Evolutionary conservation across 92 coral and sea anemone species (phyloP).

Genomic region (Phenganax stokvisi): DNA sequence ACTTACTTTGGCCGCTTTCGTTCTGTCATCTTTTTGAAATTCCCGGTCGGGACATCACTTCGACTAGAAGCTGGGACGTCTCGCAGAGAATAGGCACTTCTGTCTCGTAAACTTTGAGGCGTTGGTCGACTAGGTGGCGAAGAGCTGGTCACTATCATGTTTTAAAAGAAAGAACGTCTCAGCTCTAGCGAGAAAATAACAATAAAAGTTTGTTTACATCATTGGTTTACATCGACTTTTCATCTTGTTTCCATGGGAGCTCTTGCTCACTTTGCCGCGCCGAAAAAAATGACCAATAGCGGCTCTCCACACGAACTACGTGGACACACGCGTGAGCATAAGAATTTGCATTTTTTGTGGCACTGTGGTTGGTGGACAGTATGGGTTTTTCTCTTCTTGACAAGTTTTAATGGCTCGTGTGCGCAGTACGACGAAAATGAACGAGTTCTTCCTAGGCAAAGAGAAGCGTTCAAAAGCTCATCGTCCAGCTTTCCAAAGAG

Average conservation of each 20-base stretch:
- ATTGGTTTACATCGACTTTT: neutral
- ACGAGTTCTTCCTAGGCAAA: too few species aligned
- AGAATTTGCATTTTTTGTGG: too few species aligned
- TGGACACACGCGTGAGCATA: too few species aligned
- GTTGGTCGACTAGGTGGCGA: neutral
- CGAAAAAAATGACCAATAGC: too few species aligned
- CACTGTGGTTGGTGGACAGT: too few species aligned
- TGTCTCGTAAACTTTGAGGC: neutral
- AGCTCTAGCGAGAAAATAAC: neutral
- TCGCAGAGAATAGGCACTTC: neutral
- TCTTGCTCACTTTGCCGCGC: neutral
- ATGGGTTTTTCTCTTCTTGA: too few species aligned
- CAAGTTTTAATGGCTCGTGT: too few species aligned
- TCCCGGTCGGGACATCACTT: neutral
- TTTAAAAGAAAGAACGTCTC: neutral
- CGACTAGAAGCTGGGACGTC: neutral
- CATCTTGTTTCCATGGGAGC: neutral
- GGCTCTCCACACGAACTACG: too few species aligned
- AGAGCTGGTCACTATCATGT: neutral
- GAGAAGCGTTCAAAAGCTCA: too few species aligned
- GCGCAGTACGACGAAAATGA: too few species aligned
- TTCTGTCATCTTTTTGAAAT: neutral
- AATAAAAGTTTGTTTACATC: neutral
- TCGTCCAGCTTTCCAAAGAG: too few species aligned
- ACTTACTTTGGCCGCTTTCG: constrained; percentile 14